A percentile compares a stretch with the other conserved stretches of the same genome.
phyloP scores from a whole-genome alignment of 53 echinoderm and acorn worm genomes.

The Zoroaster sp. region DNA sequence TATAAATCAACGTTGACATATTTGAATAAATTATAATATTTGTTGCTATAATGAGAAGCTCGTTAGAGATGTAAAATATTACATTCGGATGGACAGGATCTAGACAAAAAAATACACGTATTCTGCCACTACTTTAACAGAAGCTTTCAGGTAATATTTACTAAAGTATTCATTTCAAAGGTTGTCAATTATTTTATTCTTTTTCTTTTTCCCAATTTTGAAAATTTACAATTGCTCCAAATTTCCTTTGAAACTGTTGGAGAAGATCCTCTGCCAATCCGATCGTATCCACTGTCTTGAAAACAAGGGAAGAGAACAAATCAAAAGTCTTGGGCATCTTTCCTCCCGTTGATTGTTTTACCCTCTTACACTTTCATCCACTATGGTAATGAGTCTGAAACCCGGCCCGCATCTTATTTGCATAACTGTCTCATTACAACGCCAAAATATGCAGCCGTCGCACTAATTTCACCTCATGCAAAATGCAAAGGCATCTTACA shows the following conservation, averaged over 20 bases:
- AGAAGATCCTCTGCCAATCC: not conserved
- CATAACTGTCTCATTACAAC: slow-evolving; percentile 55
- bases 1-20: not conserved
- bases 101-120: no score
- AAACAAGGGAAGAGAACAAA: not conserved
- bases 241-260: not conserved
- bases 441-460: slow-evolving; percentile 40
- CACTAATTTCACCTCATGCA: slow-evolving; percentile 57
- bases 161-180: not conserved
- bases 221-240: not conserved
- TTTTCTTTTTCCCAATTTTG: not conserved
- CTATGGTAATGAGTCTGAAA: slow-evolving; percentile 43
- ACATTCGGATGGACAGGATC: not conserved
- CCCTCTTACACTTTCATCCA: not conserved
- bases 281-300: not conserved
- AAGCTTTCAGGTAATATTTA: not conserved
- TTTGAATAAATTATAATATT: not conserved
- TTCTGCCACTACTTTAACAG: not conserved
- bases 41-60: not conserved
- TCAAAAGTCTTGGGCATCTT: not conserved
- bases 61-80: not conserved
- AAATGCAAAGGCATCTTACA: slow-evolving; percentile 12
- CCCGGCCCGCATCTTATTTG: slow-evolving; percentile 32
- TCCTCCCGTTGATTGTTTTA: not conserved
- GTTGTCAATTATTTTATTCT: not conserved